Base-by-base conservation (phyloP, 2,113 vertebrate genomes). In the Nothobranchius furzeri region DNA sequence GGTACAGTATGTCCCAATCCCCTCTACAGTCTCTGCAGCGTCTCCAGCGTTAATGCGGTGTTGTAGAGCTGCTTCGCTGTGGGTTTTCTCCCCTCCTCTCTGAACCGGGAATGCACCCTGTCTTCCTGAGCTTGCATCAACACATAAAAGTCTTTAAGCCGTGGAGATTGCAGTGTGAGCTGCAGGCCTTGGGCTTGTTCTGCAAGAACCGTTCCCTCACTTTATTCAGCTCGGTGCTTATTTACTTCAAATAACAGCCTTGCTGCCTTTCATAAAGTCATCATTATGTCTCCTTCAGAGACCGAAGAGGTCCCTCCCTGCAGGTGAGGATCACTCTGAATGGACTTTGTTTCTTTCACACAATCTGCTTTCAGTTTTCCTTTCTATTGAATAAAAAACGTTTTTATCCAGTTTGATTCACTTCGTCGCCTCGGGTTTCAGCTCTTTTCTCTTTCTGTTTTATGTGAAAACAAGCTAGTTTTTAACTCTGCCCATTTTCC, bases 161-260 rank as follows among this genome's bases (percentile, higher is more conserved):
- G 37, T 64, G 53, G 82, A 84, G 70, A 83, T 83, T 78, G 79
- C 83, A 70, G 69, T 59, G 84, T 87, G 92, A 91, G 84, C 81
- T 91, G 91, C 81, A 92, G 92, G 92, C 94, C 92, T 84, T 91
- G 92, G 94, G 95, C 94, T 91, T 92, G 90, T 91, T 94, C 94
- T 95, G 93, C 92, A 64, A 55, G 75, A 78, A 70, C 57, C 46
- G 49, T 53, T 81, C 76, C 65, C 37, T 37, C 35, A 35, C 68
- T 74, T 30, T 53, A 70, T 73, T 64, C 76, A 68, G 68, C 81
- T 74, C 4, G 30, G 48, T n/a, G 66, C 11, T 64, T 73, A 84
- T 79, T 85, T 77, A 52, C 56, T 68, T 60, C 10, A 56, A 45
- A 69, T 90, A 94, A 89, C 93, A 90, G 87, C 87, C 76, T 90